Evolutionary conservation across 2,797 vertebrate genomes (phyloP).

Genomic region (Avahi laniger): DNA sequence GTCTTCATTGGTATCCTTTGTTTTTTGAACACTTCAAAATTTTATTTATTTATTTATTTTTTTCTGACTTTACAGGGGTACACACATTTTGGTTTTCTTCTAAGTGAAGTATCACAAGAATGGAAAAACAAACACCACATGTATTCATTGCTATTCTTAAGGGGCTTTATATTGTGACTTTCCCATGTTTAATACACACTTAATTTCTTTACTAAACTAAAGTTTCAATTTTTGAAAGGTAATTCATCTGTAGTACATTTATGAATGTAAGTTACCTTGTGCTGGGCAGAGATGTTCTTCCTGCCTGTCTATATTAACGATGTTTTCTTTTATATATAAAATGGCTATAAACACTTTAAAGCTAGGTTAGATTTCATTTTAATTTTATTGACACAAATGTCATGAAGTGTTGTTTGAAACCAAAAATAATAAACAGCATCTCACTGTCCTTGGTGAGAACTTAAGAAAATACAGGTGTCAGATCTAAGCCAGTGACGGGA

Average conservation of each 20-base stretch:
- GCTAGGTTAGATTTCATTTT: constrained; percentile 44
- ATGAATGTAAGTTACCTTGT: constrained; percentile 28
- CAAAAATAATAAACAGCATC: constrained; percentile 21
- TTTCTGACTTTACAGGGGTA: too few species aligned
- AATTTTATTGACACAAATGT: constrained; percentile 23
- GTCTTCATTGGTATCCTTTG: constrained; percentile 9
- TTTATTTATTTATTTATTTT: too few species aligned
- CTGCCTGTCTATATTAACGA: neutral
- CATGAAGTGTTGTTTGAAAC: neutral
- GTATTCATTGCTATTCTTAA: constrained; percentile 27
- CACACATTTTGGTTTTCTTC: too few species aligned
- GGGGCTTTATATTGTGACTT: neutral
- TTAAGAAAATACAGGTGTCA: neutral
- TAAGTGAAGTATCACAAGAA: too few species aligned
- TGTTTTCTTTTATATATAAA: constrained; percentile 31
- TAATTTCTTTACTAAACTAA: constrained; percentile 30
- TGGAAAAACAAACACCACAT: neutral
- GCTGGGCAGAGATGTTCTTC: constrained; percentile 15
- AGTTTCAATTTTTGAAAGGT: constrained; percentile 22
- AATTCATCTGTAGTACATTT: constrained; percentile 17
- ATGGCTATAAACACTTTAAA: constrained; percentile 42
- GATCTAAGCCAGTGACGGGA: neutral
- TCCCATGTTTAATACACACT: neutral
- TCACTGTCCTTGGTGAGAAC: neutral
- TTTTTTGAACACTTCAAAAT: too few species aligned